Base-by-base conservation (phyloP, 1,140 invertebrate species). In the Periplaneta americana region DNA sequence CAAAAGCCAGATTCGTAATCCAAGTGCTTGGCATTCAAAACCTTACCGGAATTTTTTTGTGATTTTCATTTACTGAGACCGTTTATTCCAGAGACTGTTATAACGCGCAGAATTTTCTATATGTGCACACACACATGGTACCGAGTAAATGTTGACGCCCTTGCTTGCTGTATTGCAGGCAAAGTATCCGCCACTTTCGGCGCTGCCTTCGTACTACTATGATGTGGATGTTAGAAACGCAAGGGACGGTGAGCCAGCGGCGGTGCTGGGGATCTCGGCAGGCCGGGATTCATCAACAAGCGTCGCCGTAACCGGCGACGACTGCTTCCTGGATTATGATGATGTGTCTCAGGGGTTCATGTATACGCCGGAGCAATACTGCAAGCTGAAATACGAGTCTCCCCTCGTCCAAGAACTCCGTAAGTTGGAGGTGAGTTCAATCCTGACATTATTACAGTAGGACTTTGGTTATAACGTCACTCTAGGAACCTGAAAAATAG, bases 331-430 rank as follows among this genome's bases (percentile, higher is more conserved):
- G 74, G 89, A 90, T 74, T 85, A 88, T 82, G 86, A 89, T 75
- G 85, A 87, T 39, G 84, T 83, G 33, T 87, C 89, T 32, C 82
- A 86, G 48, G 89, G 89, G 10, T 89, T 90, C 78, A 89, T 91
- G 82, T 89, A 92, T 39, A 88, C 88, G 0, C 88, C 90, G 37
- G 90, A 92, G 83, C 89, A 91, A 80, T 92, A 89, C 80, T 88
- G 91, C 22, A 85, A 87, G 48, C 85, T 92, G 35, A 91, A 92
- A 86, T 93, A 92, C 83, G 92, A 93, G 85, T 90, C 90, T 15
- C 90, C 91, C 31, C 87, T 90, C n/a, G 87, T 94, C 1, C 93
- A 92, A 85, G 87, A 89, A 82, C 87, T 94, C 34, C 89, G 90
- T 85, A 88, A 87, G 81, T 87, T 91, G 31, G 89, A 91, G 88